phyloP scores from a whole-genome alignment of 2,113 vertebrate species.

The Hippocampus guttulatus region DNA sequence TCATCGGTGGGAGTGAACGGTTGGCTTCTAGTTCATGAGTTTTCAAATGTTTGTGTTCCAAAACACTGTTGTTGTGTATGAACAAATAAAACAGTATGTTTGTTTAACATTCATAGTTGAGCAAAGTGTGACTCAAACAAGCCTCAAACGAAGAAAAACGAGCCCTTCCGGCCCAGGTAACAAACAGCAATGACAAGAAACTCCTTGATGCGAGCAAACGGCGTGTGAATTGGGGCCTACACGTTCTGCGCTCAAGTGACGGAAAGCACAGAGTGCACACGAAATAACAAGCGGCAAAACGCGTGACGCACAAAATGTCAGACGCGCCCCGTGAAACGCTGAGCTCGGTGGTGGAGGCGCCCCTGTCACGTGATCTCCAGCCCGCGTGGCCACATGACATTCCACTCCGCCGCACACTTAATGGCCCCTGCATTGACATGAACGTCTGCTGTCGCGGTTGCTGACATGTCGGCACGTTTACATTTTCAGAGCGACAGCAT shows the following conservation, averaged over 20 bases:
- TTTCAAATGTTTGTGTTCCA: too few relatives aligned
- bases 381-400: slow-evolving; percentile 2
- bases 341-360: slow-evolving; percentile 48
- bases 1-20: too few relatives aligned
- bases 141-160: background rate
- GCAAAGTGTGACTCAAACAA: background rate
- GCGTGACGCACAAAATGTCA: slow-evolving; percentile 66
- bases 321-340: slow-evolving; percentile 50
- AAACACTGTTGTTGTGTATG: too few relatives aligned
- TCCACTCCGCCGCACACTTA: background rate
- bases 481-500: background rate
- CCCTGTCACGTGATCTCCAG: slow-evolving; percentile 41
- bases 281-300: slow-evolving; percentile 50
- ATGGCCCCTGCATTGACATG: slow-evolving; percentile 5
- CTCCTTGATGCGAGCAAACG: background rate
- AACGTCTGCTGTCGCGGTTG: background rate
- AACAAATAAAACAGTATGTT: background rate
- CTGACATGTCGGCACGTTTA: background rate
- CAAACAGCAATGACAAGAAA: background rate
- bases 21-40: too few relatives aligned
- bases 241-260: slow-evolving; percentile 18
- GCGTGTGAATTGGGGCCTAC: slow-evolving; percentile 1
- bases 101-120: background rate
- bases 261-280: slow-evolving; percentile 39
- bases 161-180: background rate